phyloP scores from a whole-genome alignment of 2,113 vertebrate species.

The Etheostoma spectabile region DNA sequence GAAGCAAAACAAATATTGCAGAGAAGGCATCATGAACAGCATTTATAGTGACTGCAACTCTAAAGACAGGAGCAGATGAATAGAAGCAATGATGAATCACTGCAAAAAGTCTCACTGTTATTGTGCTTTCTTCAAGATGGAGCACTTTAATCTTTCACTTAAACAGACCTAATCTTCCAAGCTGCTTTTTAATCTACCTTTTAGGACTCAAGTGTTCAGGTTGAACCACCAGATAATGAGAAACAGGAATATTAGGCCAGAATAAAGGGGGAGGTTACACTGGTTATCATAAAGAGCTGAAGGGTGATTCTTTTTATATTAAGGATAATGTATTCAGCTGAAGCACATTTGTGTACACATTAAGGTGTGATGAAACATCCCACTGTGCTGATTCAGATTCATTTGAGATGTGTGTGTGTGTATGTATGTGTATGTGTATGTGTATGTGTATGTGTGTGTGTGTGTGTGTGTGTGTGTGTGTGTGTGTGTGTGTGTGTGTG shows the following conservation, averaged over 20 bases:
- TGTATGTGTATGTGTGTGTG: too few relatives aligned
- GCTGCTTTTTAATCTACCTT: conserved; percentile 70
- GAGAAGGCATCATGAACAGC: conserved; percentile 23
- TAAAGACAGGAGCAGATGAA: conserved; percentile 43
- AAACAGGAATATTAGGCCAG: conserved; percentile 16
- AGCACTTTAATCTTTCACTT: conserved; percentile 75
- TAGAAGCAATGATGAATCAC: conserved; percentile 70
- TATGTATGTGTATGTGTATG: background rate
- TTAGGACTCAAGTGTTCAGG: conserved; percentile 38
- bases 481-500: background rate
- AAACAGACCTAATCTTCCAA: conserved; percentile 68
- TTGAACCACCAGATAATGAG: conserved; percentile 51
- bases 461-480: too few relatives aligned
- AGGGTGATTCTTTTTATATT: conserved; percentile 14
- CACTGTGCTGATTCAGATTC: conserved; percentile 74
- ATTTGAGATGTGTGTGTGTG: background rate
- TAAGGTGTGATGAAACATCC: conserved; percentile 89
- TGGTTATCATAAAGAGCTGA: conserved; percentile 14
- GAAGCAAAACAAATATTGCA: conserved; percentile 59
- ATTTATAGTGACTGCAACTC: conserved; percentile 27
- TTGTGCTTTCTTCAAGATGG: conserved; percentile 66
- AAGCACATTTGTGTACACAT: background rate
- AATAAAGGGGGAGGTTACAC: conserved; percentile 26
- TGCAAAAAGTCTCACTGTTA: conserved; percentile 46
- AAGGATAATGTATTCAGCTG: background rate